Conservation (phyloP, 2,797 vertebrate genomes). For the Phoeniculus purpureus region DNA sequence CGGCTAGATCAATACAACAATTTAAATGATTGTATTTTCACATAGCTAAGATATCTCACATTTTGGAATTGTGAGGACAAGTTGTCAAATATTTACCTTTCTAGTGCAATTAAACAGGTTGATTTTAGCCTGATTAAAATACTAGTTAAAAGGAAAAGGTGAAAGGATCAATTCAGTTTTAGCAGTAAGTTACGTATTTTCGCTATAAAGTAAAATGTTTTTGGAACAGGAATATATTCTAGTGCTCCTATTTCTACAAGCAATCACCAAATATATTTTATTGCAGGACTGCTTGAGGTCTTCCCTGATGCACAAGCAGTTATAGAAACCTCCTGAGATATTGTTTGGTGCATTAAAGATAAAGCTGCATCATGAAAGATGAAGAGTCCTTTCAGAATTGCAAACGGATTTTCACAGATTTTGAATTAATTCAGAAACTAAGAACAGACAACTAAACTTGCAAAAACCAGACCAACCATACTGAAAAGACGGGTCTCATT, state of each 20-base stretch:
- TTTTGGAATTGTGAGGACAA: not conserved
- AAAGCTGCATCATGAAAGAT: not conserved
- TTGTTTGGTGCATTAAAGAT: not conserved
- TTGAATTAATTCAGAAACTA: not conserved
- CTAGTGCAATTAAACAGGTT: not conserved
- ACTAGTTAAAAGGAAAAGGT: not conserved
- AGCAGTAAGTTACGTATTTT: not conserved
- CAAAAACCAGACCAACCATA: not conserved
- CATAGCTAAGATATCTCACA: not conserved
- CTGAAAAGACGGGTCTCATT: not conserved
- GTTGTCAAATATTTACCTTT: not conserved
- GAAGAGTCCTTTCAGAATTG: not conserved
- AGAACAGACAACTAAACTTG: not conserved
- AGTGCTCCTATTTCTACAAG: not conserved
- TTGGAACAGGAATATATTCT: not conserved
- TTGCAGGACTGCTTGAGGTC: fast-evolving
- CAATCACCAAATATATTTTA: not conserved
- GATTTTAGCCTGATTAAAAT: not conserved
- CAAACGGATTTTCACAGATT: not conserved
- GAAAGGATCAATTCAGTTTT: not conserved
- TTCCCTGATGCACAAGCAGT: not conserved
- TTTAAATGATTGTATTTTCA: not conserved
- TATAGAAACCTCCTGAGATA: not conserved
- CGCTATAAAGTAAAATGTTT: not conserved
- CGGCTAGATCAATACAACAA: not conserved